A percentile compares a stretch with the other conserved stretches of the same genome.
Evolutionary conservation across 2,797 vertebrate genomes (phyloP).

Genomic region (Selene dorsalis): DNA sequence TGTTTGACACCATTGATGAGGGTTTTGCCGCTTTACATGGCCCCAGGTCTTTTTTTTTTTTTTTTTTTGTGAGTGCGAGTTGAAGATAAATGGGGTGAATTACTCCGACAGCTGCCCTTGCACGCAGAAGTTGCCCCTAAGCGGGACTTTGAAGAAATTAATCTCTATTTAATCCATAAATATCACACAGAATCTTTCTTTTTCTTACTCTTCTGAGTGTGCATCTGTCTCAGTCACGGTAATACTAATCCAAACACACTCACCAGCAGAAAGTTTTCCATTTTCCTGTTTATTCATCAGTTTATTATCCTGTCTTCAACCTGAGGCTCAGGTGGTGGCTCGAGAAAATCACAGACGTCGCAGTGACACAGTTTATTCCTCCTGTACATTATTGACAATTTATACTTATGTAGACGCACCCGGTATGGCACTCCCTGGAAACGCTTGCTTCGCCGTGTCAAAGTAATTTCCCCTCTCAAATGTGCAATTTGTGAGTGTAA

Average conservation of each 20-base stretch:
- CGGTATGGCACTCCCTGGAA: neutral
- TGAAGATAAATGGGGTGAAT: slow-evolving; percentile 62
- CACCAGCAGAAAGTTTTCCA: neutral
- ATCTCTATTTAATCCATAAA: slow-evolving; percentile 64
- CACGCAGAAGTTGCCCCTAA: slow-evolving; percentile 42
- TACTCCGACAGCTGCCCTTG: slow-evolving; percentile 66
- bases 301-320: slow-evolving; percentile 24
- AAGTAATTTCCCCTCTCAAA: slow-evolving; percentile 50
- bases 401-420: slow-evolving; percentile 22
- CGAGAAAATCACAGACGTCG: slow-evolving; percentile 1
- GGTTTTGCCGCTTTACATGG: slow-evolving; percentile 42
- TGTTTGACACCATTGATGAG: slow-evolving; percentile 58
- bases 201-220: slow-evolving; percentile 31
- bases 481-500: slow-evolving; percentile 25
- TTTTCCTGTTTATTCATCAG: slow-evolving; percentile 36
- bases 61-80: slow-evolving; percentile 13
- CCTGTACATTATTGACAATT: slow-evolving; percentile 31
- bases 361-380: slow-evolving; percentile 34
- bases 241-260: slow-evolving; percentile 35
- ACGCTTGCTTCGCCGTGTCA: slow-evolving; percentile 19
- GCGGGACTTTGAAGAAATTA: slow-evolving; percentile 52
- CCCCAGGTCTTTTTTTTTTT: slow-evolving; percentile 28
- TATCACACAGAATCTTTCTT: slow-evolving; percentile 47
- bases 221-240: slow-evolving; percentile 30
- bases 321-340: slow-evolving; percentile 24